Conservation (phyloP, 2,113 vertebrate species). For the Chamaetylas fuelleborni region DNA sequence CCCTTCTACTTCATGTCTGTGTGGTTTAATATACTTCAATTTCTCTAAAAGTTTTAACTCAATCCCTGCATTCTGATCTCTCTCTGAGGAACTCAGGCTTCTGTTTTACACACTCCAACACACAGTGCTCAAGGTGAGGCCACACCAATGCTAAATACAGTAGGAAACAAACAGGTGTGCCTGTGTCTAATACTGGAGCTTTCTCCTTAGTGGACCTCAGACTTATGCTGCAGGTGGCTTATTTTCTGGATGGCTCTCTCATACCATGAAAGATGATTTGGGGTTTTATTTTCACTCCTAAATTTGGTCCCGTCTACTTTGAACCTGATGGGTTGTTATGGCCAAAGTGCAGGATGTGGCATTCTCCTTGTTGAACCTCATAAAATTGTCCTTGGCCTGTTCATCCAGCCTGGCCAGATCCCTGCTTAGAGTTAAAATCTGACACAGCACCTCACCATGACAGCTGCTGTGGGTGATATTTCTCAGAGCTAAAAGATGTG, state of each 20-base stretch:
- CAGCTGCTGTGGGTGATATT: not conserved
- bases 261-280: not conserved
- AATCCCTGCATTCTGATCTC: too few species aligned
- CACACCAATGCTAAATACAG: not conserved
- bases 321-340: not conserved
- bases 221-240: not conserved
- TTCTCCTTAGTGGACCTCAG: not conserved
- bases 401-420: not conserved
- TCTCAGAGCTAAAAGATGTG: not conserved
- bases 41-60: too few species aligned
- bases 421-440: not conserved
- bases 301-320: not conserved
- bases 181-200: not conserved
- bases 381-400: not conserved
- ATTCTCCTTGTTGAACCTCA: not conserved
- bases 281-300: fast-evolving
- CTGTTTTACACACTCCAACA: too few species aligned
- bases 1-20: too few species aligned
- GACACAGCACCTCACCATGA: not conserved
- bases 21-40: too few species aligned
- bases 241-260: not conserved
- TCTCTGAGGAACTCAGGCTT: too few species aligned
- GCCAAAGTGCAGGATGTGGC: fast-evolving
- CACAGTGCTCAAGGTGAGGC: not conserved
- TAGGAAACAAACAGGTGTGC: not conserved